These are phyloP conservation scores for Palythoa grandiflora DNA, from an alignment of 92 coral and sea anemone species.

Conservation along the genomic window DNA sequence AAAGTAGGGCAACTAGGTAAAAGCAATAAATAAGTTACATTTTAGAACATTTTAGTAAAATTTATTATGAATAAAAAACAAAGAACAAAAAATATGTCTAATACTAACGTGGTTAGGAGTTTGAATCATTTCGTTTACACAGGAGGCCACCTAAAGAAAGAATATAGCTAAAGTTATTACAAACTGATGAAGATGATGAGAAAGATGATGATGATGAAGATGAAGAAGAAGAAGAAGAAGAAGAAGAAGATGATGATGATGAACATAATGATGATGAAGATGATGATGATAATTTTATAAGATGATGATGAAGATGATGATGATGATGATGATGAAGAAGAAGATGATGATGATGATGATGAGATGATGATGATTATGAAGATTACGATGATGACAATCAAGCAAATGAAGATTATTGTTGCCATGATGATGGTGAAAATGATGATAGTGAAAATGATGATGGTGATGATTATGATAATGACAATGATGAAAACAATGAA, in stretches of 20 bases:
- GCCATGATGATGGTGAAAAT: no score
- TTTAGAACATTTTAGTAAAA: not conserved
- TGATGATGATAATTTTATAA: not conserved
- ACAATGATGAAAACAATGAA: no score
- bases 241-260: no score
- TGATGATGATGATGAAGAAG: not conserved
- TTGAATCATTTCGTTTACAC: not conserved
- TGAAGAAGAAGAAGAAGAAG: no score
- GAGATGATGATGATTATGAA: not conserved
- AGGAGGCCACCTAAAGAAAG: not conserved
- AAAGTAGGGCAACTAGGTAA: not conserved
- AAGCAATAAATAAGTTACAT: not conserved
- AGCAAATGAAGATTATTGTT: not conserved
- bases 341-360: not conserved
- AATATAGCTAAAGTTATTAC: not conserved
- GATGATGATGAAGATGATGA: not conserved
- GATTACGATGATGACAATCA: not conserved
- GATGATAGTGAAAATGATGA: no score
- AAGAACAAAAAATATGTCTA: not conserved
- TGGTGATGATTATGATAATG: no score
- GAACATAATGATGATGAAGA: not conserved
- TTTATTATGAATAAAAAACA: no score
- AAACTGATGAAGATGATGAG: not conserved
- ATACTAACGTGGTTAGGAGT: slow-evolving; percentile 15
- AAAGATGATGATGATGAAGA: no score